Conservation (phyloP, 2,797 vertebrate genomes). For the Cossypha heuglini region DNA sequence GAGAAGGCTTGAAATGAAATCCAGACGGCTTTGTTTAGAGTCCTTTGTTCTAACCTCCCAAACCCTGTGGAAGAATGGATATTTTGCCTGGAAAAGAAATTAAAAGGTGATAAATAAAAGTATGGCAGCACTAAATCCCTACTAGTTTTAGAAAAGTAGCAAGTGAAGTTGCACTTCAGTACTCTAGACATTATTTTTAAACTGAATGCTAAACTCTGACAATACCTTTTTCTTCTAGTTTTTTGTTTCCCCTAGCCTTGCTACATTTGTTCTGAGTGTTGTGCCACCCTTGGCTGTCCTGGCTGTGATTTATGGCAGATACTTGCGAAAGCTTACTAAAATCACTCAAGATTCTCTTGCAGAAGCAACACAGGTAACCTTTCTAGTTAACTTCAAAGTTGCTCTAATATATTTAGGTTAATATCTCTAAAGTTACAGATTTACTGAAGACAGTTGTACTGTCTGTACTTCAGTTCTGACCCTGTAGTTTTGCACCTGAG, state of each 20-base stretch:
- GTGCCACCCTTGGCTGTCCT: slow-evolving; percentile 88
- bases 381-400: background rate
- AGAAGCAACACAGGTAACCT: slow-evolving; percentile 88
- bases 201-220: background rate
- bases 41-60: background rate
- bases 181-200: background rate
- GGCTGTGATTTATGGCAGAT: slow-evolving; percentile 89
- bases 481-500: background rate
- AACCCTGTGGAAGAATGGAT: background rate
- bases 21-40: background rate
- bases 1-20: slow-evolving; percentile 16
- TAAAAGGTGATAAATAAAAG: background rate
- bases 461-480: background rate
- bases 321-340: slow-evolving; percentile 89
- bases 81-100: background rate
- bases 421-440: background rate
- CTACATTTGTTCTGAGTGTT: slow-evolving; percentile 88
- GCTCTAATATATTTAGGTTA: background rate
- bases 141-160: background rate
- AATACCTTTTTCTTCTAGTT: slow-evolving; percentile 78
- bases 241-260: slow-evolving; percentile 90
- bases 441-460: background rate
- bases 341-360: slow-evolving; percentile 94
- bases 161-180: background rate
- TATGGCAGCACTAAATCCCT: background rate